Conservation (phyloP, 1,140 invertebrate genomes). For the Pectinophora gossypiella region DNA sequence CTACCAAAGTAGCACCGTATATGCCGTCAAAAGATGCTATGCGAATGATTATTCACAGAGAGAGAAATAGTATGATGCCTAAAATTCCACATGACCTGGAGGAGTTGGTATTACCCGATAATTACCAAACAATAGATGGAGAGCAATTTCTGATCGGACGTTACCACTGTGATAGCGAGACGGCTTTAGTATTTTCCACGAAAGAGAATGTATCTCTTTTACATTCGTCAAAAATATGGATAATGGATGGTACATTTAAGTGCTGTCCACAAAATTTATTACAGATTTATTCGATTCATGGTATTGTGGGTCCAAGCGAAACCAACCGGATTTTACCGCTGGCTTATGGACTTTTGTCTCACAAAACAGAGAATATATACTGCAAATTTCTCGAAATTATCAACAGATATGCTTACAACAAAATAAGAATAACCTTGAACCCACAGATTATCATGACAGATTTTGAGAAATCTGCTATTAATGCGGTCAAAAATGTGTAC, state of each 20-base stretch:
- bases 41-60: neutral
- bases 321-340: neutral
- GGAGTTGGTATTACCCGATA: neutral
- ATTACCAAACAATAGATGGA: neutral
- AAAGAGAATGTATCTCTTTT: neutral
- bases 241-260: neutral
- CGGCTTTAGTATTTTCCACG: neutral
- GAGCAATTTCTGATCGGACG: neutral
- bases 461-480: conserved; percentile 1
- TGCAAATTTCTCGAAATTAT: neutral
- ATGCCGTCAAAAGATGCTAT: neutral
- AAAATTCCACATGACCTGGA: neutral
- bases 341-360: neutral
- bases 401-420: neutral
- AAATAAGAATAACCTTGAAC: neutral
- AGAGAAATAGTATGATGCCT: neutral
- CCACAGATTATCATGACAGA: neutral
- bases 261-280: neutral
- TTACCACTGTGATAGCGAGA: neutral
- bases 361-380: neutral
- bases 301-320: neutral
- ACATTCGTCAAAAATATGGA: neutral
- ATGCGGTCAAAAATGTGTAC: neutral
- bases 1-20: neutral
- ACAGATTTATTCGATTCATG: conserved; percentile 4